These are phyloP conservation scores for Muschampia staudingeri DNA, from an alignment of 2,888 invertebrate species.

Conservation along the genomic window DNA sequence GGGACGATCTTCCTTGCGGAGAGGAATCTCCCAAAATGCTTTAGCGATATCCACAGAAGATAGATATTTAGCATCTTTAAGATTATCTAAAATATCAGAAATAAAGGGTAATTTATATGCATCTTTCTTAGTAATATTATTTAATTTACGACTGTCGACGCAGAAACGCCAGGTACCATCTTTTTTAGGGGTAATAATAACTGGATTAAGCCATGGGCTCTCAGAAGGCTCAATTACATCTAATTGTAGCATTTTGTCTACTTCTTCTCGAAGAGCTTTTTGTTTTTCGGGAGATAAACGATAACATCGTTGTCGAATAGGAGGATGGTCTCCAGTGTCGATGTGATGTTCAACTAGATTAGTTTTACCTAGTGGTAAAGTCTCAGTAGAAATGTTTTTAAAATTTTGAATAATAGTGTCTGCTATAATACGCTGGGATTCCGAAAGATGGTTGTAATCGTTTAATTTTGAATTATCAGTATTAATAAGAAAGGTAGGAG, in stretches of 20 bases:
- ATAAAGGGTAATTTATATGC: not conserved
- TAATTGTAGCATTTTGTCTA: not conserved
- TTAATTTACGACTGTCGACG: too few relatives aligned
- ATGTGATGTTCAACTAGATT: too few relatives aligned
- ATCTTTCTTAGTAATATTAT: not conserved
- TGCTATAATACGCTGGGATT: not conserved
- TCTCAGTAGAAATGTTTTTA: constrained; percentile 7
- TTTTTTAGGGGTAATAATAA: too few relatives aligned
- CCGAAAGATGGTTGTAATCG: not conserved
- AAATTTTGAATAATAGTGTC: not conserved
- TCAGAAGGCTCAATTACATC: not conserved
- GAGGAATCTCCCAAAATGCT: not conserved
- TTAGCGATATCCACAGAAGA: not conserved
- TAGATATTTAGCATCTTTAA: not conserved
- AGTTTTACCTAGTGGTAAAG: not conserved
- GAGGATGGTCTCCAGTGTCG: not conserved
- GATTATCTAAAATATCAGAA: not conserved
- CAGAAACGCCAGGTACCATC: too few relatives aligned
- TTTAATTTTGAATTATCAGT: not conserved
- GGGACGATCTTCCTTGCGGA: not conserved
- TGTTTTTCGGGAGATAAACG: not conserved
- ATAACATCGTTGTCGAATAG: constrained; percentile 6
- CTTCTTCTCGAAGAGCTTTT: not conserved
- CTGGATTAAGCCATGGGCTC: too few relatives aligned
- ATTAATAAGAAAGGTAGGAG: not conserved